phyloP scores from a whole-genome alignment of 2,113 vertebrate species.

The Nothoprocta perdicaria region DNA sequence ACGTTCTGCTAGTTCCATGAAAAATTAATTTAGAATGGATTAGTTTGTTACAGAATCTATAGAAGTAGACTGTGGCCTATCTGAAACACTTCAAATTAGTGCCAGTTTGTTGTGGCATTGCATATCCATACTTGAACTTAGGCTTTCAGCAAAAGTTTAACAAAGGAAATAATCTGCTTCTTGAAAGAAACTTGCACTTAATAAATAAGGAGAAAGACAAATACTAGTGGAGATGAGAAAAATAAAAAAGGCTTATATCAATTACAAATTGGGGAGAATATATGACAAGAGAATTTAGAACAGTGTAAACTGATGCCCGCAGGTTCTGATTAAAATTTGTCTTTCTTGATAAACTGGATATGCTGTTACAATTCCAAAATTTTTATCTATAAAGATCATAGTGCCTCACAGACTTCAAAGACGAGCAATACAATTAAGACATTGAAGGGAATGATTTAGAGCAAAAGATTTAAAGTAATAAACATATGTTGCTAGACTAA shows the following conservation, averaged over 20 bases:
- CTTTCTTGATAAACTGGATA: background rate
- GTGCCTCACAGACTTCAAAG: background rate
- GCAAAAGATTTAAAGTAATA: background rate
- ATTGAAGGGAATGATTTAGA: background rate
- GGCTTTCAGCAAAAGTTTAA: background rate
- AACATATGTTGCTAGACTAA: background rate
- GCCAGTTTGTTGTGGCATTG: background rate
- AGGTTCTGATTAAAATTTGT: background rate
- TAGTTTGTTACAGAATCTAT: background rate
- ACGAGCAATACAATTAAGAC: background rate
- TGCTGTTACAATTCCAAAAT: background rate
- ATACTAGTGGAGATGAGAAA: background rate
- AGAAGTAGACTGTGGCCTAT: background rate
- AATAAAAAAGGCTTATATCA: background rate
- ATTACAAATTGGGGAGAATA: background rate
- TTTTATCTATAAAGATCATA: background rate
- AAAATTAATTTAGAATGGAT: background rate
- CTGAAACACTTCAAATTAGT: background rate
- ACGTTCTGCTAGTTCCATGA: background rate
- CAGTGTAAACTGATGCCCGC: background rate
- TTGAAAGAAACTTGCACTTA: background rate
- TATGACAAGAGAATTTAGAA: background rate
- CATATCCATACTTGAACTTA: background rate
- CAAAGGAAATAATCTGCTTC: background rate
- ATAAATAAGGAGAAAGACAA: background rate